Base-by-base conservation (phyloP, 2,113 vertebrate genomes). In the Sakesphorus luctuosus region DNA sequence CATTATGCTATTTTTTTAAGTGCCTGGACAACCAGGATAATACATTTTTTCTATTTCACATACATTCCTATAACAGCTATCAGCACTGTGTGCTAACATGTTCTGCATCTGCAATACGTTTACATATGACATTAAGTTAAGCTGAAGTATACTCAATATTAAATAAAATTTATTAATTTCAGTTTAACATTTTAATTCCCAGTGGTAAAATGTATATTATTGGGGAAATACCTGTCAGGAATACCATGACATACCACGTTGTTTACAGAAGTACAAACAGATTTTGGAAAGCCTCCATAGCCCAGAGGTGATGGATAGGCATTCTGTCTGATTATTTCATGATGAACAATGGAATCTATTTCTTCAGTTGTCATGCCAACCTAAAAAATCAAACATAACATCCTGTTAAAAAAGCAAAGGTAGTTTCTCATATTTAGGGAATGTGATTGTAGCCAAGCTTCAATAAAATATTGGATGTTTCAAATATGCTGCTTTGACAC, bases 331-430 rank as follows among this genome's bases (percentile, higher is more conserved):
- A 99, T 98, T 74, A 98, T 98, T 98, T 99, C 99, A 94, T 98
- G 98, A 98, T 99, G 99, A 96, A 99, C 99, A 65, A 99, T 98
- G 94, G 98, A 98, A 98, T 99, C 99, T 94, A 99, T 99, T 98
- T 99, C 99, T 96, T 99, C 99, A 89, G 99, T 99, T 97, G 99
- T 99, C 98, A 99, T 99, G 95, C 99, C 99, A 98, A 99, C 98
- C 99, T 99, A 96, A 97, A 98, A 96, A 92, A 98, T 92, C 87
- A 96, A 98, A 97, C 79, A 97, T 95, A 96, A 97, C 94, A 97
- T 74, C 89, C 55, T 87, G 81, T 77, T 96, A 96, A 52, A 84
- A 95, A 86, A 97, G 68, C 97, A 93, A 92, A 96, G 89, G 95
- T 25, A 97, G 73, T 96, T 96, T 89, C 80, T 91, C 80, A 25